A percentile compares a stretch with the other conserved stretches of the same genome.
These are phyloP conservation scores for Plemyria rubiginata DNA, from an alignment of 2,888 invertebrate species.

Conservation along the genomic window DNA sequence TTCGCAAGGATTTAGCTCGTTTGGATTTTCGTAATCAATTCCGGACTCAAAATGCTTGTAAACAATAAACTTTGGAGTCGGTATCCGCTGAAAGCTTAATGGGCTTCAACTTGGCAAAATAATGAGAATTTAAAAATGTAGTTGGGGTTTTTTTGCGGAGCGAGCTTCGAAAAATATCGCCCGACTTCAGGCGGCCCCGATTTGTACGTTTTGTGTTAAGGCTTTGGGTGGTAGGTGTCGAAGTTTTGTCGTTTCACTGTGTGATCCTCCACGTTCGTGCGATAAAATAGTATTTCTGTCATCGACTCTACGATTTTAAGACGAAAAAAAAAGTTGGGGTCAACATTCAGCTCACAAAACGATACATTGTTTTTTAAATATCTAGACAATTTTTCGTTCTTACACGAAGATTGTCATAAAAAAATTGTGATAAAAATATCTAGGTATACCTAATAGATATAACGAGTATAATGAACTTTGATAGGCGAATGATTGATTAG, in stretches of 20 bases:
- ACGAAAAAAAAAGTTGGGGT: not conserved
- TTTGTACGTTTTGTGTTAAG: slow-evolving; percentile 21
- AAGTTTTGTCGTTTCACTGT: slow-evolving; percentile 7
- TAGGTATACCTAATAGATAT: too few relatives aligned
- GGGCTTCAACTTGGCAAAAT: slow-evolving; percentile 49
- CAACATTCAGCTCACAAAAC: not conserved
- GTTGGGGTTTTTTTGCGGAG: slow-evolving; percentile 41
- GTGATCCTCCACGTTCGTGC: slow-evolving; percentile 1
- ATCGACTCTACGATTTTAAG: not conserved
- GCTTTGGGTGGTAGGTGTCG: slow-evolving; percentile 15
- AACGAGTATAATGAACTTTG: not conserved
- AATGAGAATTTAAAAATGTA: slow-evolving; percentile 63
- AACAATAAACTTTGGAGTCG: slow-evolving; percentile 46
- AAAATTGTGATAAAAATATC: too few relatives aligned
- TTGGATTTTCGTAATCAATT: slow-evolving; percentile 57
- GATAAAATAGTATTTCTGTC: not conserved
- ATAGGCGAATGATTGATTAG: not conserved
- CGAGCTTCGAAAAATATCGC: slow-evolving; percentile 42
- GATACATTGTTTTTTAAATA: too few relatives aligned
- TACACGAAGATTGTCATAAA: too few relatives aligned
- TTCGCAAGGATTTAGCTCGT: slow-evolving; percentile 46
- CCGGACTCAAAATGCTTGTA: slow-evolving; percentile 47
- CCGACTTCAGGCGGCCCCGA: slow-evolving; percentile 12
- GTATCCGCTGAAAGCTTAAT: slow-evolving; percentile 46
- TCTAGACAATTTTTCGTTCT: too few relatives aligned